phyloP scores from a whole-genome alignment of 2,797 vertebrate species.

The Anguilla megastoma region DNA sequence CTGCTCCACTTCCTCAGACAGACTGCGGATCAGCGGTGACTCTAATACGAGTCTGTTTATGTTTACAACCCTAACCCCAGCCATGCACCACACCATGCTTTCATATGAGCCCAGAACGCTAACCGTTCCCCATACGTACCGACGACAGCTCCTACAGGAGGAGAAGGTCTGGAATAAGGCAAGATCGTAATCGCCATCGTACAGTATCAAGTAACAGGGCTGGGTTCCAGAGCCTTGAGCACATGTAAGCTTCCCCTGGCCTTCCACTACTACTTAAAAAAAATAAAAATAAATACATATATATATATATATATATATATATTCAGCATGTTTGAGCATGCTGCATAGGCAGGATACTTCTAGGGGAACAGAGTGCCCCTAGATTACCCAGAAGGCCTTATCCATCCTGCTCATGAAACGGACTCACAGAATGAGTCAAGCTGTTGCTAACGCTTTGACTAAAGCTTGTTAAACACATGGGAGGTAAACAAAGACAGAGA shows the following conservation, averaged over 20 bases:
- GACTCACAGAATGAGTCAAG: constrained; percentile 13
- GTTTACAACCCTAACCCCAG: constrained; percentile 7
- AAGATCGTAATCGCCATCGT: constrained; percentile 3
- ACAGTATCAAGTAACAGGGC: neutral
- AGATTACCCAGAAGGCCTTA: constrained; percentile 24
- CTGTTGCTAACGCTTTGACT: neutral
- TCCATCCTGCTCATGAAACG: constrained; percentile 10
- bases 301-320: neutral
- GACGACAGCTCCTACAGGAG: neutral
- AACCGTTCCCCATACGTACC: neutral
- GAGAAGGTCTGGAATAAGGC: neutral
- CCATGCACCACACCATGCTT: neutral
- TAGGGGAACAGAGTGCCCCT: neutral
- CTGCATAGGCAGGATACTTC: neutral
- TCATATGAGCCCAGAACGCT: neutral
- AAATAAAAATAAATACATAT: no score
- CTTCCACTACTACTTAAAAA: neutral
- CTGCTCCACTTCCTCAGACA: constrained; percentile 3
- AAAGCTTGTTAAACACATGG: constrained; percentile 15
- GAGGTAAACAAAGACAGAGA: constrained; percentile 13
- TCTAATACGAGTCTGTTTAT: neutral
- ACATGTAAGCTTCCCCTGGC: neutral
- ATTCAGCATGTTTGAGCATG: neutral
- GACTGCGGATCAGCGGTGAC: neutral
- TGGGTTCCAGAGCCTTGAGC: neutral